Conservation (phyloP, 2,113 vertebrate genomes). For the Pipra filicauda region DNA sequence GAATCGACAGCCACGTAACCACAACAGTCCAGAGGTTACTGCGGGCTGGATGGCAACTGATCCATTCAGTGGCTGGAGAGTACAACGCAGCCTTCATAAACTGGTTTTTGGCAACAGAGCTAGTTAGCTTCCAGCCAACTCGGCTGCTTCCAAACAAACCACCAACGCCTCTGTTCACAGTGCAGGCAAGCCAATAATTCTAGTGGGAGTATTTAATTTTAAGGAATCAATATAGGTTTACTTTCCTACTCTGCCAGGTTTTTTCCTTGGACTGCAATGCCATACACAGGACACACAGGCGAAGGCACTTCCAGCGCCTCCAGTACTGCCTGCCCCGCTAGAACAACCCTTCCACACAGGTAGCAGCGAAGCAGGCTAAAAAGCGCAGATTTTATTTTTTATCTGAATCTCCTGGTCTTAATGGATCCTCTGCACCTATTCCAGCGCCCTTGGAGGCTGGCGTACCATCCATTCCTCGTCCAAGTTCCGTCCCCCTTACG, state of each 20-base stretch:
- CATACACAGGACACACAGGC: neutral
- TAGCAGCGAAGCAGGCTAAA: neutral
- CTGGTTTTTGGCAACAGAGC: accelerated
- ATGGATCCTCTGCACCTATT: accelerated
- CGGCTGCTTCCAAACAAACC: neutral
- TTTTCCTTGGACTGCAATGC: accelerated
- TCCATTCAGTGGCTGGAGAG: accelerated
- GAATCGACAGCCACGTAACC: neutral
- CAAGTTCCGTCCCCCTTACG: accelerated
- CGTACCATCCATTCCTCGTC: accelerated
- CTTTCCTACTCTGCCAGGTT: too few relatives aligned
- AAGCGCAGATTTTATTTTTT: accelerated
- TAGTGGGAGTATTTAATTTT: neutral
- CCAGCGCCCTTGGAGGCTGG: accelerated
- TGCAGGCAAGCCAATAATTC: accelerated
- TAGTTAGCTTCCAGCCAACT: neutral
- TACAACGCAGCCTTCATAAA: neutral
- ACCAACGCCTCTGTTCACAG: neutral
- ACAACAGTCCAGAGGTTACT: neutral
- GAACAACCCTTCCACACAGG: neutral
- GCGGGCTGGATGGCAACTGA: neutral
- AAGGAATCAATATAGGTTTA: neutral
- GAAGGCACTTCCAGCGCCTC: neutral
- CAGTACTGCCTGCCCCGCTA: neutral
- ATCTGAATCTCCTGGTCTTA: neutral